Percentiles rank a stretch among this genome's conserved stretches.
phyloP scores from a whole-genome alignment of 2,888 invertebrate species.

The Pollenia labialis region DNA sequence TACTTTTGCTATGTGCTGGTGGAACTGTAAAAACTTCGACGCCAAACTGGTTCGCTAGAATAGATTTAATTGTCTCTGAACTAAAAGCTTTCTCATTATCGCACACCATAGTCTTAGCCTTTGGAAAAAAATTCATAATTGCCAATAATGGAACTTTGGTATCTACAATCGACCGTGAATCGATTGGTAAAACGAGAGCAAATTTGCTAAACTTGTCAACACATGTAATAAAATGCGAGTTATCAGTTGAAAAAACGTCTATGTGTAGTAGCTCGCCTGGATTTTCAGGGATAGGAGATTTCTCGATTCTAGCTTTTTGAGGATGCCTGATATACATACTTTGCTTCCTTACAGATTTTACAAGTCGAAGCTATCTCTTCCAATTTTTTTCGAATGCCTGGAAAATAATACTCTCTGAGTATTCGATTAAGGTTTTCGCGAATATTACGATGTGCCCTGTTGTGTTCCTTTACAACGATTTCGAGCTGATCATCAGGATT shows the following conservation, averaged over 20 bases:
- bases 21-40: too few relatives aligned
- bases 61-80: conserved; percentile 35
- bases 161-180: conserved; percentile 31
- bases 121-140: conserved; percentile 37
- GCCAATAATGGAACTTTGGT: conserved; percentile 15
- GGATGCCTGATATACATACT: conserved; percentile 30
- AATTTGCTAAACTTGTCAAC: conserved; percentile 33
- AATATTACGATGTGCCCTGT: conserved; percentile 40
- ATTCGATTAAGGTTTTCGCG: too few relatives aligned
- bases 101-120: conserved; percentile 13
- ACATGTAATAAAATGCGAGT: conserved; percentile 16
- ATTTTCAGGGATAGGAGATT: conserved; percentile 24
- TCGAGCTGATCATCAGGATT: conserved; percentile 58
- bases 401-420: conserved; percentile 11
- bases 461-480: conserved; percentile 56
- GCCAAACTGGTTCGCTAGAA: conserved; percentile 29
- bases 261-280: conserved; percentile 8
- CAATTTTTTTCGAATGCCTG: conserved; percentile 18
- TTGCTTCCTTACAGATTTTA: conserved; percentile 26
- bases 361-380: background rate
- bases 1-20: too few relatives aligned
- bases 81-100: conserved; percentile 40
- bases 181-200: conserved; percentile 17
- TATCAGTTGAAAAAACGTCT: too few relatives aligned
- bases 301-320: background rate